Percentiles rank a stretch among this genome's conserved stretches.
Evolutionary conservation across 1,140 invertebrate genomes (phyloP).

Genomic region (Pseudomyrmex gracilis): DNA sequence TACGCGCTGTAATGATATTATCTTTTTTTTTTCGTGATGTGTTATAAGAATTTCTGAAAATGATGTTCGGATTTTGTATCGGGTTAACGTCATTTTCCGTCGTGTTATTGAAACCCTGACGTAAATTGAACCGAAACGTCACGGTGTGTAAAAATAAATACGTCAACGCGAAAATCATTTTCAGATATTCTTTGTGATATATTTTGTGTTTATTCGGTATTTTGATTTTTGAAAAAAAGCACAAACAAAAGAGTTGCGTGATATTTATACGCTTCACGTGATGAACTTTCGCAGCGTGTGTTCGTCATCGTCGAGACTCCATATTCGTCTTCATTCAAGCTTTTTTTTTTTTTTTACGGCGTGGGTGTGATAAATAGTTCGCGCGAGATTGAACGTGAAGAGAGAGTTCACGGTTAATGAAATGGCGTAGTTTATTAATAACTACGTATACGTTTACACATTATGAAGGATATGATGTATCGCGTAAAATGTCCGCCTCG

Average conservation of each 20-base stretch:
- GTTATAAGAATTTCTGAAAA: too few species aligned
- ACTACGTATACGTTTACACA: slow-evolving; percentile 11
- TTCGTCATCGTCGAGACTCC: background rate
- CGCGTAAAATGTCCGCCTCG: background rate
- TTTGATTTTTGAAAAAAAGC: background rate
- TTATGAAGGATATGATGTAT: background rate
- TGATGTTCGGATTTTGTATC: too few species aligned
- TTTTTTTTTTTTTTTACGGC: slow-evolving; percentile 17
- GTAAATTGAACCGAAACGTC: too few species aligned
- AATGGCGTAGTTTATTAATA: slow-evolving; percentile 38
- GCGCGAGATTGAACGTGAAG: slow-evolving; percentile 9
- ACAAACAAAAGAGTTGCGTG: background rate
- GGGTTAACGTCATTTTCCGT: too few species aligned
- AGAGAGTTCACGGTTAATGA: slow-evolving; percentile 26
- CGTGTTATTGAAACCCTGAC: too few species aligned
- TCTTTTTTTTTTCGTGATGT: too few species aligned
- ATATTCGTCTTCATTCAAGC: slow-evolving; percentile 28
- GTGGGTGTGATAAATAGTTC: slow-evolving; percentile 19
- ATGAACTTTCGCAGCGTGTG: background rate
- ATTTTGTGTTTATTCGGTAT: background rate
- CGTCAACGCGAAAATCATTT: too few species aligned
- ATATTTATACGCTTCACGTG: background rate
- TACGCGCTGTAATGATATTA: too few species aligned
- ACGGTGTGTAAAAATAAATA: too few species aligned
- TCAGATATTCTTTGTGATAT: too few species aligned